A percentile compares a stretch with the other conserved stretches of the same genome.
These are phyloP conservation scores for honey bee (Apis mellifera) DNA, from an alignment of 1,140 invertebrate species.

Conservation along the genomic window Amel_HAv3.1 CM009933.2:8046501-8047000, in stretches of 20 bases:
- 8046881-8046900: not conserved
- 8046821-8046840: not conserved
- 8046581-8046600: not conserved
- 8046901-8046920: not conserved
- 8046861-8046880: too few species aligned
- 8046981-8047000: not conserved
- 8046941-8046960: not conserved
- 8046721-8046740: constrained; percentile 8
- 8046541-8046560: not conserved
- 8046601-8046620: not conserved
- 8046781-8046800: not conserved
- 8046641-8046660: constrained; percentile 20
- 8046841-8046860: not conserved
- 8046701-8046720: constrained; percentile 17
- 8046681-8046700: constrained; percentile 47
- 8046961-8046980: not conserved
- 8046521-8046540: not conserved
- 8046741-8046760: constrained; percentile 11
- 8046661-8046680: constrained; percentile 32
- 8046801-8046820: not conserved
- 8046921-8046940: not conserved
- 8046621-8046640: not conserved
- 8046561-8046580: too few species aligned
- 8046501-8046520: not conserved
- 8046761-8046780: not conserved